Evolutionary conservation across 2,888 invertebrate genomes (phyloP), one percentile per base, ranked within the genome.

Genomic region (Apotomis turbidana): DNA sequence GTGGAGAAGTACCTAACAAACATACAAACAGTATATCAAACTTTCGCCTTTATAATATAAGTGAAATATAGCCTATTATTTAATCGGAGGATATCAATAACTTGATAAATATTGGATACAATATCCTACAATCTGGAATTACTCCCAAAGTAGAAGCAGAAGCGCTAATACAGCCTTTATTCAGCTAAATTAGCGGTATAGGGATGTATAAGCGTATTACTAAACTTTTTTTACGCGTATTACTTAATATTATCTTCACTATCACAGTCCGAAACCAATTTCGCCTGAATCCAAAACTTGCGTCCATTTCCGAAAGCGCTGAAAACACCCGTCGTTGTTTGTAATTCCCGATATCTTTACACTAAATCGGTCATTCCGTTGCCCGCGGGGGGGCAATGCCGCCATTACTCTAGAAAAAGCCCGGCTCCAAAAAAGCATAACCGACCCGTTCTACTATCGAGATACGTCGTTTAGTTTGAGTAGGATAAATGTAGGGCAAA

Each of bases 311-410:
- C 66, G 44, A 57, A 44, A 15, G 46, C 54, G 41, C 64, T 66
- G 44, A 57, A 57, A 64, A 64, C 64, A 66, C 27, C 44, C 58
- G 38, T 57, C 27, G 54, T 12, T 69, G 59, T 51, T 67, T 66
- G 66, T 66, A 71, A 71, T 67, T 49, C 66, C 66, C 69, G 60
- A 70, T 71, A 71, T 71, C 71, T 66, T 54, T 27, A 55, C 54
- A 60, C 66, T 61, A 67, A 71, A 71, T 71, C 71, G 71, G 66
- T 71, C 60, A 71, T 67, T 71, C 15, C 68, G 61, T 9, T 54
- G 60, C 60, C 70, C 55, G 55, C 60, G 54, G 71, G 71, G 60
- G 55, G 71, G 55, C 64, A 36, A 44, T 55, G 49, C 36, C 54
- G 54, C 71, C 60, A 59, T 58, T 71, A 66, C 59, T 36, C 4